phyloP scores from a whole-genome alignment of 2,888 invertebrate genomes.

The Polydrusus pterygomalis region DNA sequence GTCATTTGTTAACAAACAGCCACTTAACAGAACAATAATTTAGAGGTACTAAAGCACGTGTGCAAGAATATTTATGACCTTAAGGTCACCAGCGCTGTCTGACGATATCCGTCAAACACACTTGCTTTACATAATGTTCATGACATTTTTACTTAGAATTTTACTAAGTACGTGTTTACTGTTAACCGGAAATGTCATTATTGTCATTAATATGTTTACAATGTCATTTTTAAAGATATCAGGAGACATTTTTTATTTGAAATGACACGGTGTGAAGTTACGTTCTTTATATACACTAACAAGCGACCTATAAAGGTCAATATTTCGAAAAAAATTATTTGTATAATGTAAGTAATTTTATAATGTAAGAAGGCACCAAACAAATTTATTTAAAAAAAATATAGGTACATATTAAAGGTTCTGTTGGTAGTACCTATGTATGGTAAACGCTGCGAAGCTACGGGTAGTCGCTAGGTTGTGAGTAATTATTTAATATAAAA shows the following conservation, averaged over 20 bases:
- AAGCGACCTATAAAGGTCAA: too few species aligned
- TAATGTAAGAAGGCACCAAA: too few species aligned
- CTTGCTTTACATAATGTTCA: conserved; percentile 39
- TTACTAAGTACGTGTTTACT: conserved; percentile 15
- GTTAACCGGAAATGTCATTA: conserved; percentile 29
- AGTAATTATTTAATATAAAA: too few species aligned
- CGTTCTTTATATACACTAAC: too few species aligned
- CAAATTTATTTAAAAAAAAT: too few species aligned
- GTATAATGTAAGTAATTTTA: too few species aligned
- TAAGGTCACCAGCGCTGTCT: conserved; percentile 40
- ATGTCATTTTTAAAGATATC: neutral
- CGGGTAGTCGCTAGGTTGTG: too few species aligned
- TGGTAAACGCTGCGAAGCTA: too few species aligned
- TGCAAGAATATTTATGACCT: conserved; percentile 44
- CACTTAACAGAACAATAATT: conserved; percentile 44
- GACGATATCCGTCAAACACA: conserved; percentile 28
- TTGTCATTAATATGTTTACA: conserved; percentile 12
- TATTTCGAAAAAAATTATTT: too few species aligned
- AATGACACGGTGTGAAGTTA: neutral
- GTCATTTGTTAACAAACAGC: conserved; percentile 42
- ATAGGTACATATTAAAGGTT: too few species aligned
- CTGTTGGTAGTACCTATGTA: too few species aligned
- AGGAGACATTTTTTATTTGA: neutral
- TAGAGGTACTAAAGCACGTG: conserved; percentile 48
- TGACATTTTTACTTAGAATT: conserved; percentile 40